phyloP scores from a whole-genome alignment of 2,888 invertebrate genomes.

The Volucella bombylans region DNA sequence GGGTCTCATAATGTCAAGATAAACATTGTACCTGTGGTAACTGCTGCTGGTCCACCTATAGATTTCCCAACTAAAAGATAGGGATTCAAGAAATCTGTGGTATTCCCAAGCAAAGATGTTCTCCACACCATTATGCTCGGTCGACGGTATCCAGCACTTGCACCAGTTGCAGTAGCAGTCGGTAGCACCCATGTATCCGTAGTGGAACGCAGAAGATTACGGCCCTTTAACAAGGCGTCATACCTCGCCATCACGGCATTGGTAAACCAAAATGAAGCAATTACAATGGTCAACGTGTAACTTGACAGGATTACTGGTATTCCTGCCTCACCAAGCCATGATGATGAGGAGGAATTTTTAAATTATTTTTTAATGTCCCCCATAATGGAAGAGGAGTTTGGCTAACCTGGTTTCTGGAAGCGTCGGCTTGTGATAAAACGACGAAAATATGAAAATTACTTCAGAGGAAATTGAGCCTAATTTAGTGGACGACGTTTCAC shows the following conservation, averaged over 20 bases:
- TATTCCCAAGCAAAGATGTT: slow-evolving; percentile 32
- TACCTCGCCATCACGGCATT: slow-evolving; percentile 6
- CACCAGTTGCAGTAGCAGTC: not conserved
- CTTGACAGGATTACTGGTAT: slow-evolving; percentile 42
- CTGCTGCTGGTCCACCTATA: not conserved
- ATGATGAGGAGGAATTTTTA: slow-evolving; percentile 40
- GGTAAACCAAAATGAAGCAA: slow-evolving; percentile 58
- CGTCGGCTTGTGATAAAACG: not conserved
- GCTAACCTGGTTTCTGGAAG: not conserved
- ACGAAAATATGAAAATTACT: slow-evolving; percentile 23
- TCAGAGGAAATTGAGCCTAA: slow-evolving; percentile 53
- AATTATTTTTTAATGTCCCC: slow-evolving; percentile 65
- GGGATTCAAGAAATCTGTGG: slow-evolving; percentile 23
- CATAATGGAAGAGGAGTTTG: slow-evolving; percentile 35
- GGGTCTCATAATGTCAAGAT: slow-evolving; percentile 41
- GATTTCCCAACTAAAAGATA: not conserved
- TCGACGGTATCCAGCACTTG: not conserved
- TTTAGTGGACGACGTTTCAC: slow-evolving; percentile 54
- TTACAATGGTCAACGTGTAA: slow-evolving; percentile 51
- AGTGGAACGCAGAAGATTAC: slow-evolving; percentile 21
- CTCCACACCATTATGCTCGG: slow-evolving; percentile 19
- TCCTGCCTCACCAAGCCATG: slow-evolving; percentile 6
- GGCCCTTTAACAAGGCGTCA: slow-evolving; percentile 54
- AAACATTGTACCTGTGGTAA: slow-evolving; percentile 1
- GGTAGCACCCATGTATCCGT: too few relatives aligned